Evolutionary conservation across 2,888 invertebrate species (phyloP), one percentile per base, ranked within the genome.

Genomic region (Lasioglossum pauxillum): DNA sequence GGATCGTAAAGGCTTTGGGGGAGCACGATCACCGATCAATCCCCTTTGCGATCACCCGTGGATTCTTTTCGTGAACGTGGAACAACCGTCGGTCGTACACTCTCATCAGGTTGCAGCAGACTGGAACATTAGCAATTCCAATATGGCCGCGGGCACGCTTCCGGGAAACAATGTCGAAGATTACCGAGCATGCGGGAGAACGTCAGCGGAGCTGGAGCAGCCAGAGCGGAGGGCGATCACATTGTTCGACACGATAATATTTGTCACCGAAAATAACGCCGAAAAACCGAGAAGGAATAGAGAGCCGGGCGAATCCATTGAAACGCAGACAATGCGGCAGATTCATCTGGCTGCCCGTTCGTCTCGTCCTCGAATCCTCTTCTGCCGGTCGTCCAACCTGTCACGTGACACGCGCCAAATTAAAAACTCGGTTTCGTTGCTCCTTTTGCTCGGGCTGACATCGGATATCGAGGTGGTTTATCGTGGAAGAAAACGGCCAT

Each of bases 201-300:
- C 80, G 85, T 84, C 80, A 84, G 85, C 83, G 83, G 86, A 82
- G 87, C 86, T 76, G 82, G 85, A 90, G 88, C 88, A 89, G 91
- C 90, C 93, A 92, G 92, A 53, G 53, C 90, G 93, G 64, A 93
- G 93, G 93, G 91, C 92, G 93, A 95, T 95, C 93, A 91, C 90
- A 94, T 94, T 94, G 94, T 94, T 93, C 94, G 95, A 95, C 95
- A 94, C 94, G 94, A 95, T 95, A 94, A 95, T 95, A 95, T 95
- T 95, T 95, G 95, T 94, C 94, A 90, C 93, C 93, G 92, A 95
- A 95, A 95, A 94, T 94, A 94, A 95, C 90, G 92, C 93, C 93
- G 90, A 92, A 93, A 91, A 91, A 91, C 88, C 84, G 89, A 86
- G 91, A 93, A 91, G 89, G 90, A 92, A 93, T 89, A 92, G 90